phyloP scores from a whole-genome alignment of 2,888 invertebrate species.

The Dryomyza anilis region DNA sequence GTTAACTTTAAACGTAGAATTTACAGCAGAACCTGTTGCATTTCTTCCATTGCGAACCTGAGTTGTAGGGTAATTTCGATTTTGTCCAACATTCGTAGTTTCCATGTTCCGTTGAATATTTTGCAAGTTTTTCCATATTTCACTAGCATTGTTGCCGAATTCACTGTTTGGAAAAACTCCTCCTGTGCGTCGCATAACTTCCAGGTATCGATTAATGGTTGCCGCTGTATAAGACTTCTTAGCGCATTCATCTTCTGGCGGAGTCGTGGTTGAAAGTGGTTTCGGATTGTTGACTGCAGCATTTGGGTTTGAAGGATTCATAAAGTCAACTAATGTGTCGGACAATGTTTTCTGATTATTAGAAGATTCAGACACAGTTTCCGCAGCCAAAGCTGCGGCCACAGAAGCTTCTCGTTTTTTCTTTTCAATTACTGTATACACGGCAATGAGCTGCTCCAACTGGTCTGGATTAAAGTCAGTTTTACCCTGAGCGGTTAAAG shows the following conservation, averaged over 20 bases:
- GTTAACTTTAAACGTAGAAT: too few species aligned
- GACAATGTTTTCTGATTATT: slow-evolving; percentile 41
- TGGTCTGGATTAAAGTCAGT: slow-evolving; percentile 80
- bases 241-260: slow-evolving; percentile 23
- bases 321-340: slow-evolving; percentile 41
- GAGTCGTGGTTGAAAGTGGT: slow-evolving; percentile 13
- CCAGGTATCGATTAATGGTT: slow-evolving; percentile 16
- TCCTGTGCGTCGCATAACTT: slow-evolving; percentile 14
- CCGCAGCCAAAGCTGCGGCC: not conserved
- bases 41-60: too few species aligned
- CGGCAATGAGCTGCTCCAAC: slow-evolving; percentile 78
- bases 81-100: too few species aligned
- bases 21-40: too few species aligned
- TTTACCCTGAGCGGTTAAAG: slow-evolving; percentile 80
- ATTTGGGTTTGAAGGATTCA: slow-evolving; percentile 34
- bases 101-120: slow-evolving; percentile 16
- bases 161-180: slow-evolving; percentile 11
- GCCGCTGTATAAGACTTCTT: slow-evolving; percentile 24
- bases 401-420: slow-evolving; percentile 42
- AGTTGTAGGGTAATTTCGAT: too few species aligned
- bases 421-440: slow-evolving; percentile 62
- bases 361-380: not conserved
- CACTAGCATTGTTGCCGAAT: not conserved
- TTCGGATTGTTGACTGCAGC: not conserved
- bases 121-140: slow-evolving; percentile 19